These are phyloP conservation scores for Prostheceraeus crozeri DNA, from an alignment of 2,888 invertebrate species.

Conservation along the genomic window DNA sequence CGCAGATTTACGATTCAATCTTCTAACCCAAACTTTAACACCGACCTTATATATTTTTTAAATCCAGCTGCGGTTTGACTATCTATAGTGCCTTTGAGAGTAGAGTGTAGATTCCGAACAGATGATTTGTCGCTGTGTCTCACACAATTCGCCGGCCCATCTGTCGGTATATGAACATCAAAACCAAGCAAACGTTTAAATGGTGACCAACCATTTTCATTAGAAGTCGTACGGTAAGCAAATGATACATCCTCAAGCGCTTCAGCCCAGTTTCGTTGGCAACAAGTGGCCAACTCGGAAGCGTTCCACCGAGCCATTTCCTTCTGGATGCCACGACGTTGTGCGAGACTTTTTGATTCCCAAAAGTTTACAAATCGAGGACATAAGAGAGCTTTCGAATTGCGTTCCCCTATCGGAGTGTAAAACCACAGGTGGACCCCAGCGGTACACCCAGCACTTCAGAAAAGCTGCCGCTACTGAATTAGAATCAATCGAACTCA, in stretches of 20 bases:
- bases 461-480: conserved; percentile 2
- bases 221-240: background rate
- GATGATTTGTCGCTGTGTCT: background rate
- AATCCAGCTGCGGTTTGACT: background rate
- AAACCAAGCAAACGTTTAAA: conserved; percentile 3
- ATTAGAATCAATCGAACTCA: background rate
- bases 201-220: background rate
- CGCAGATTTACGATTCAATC: background rate
- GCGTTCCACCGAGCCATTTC: conserved; percentile 1
- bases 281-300: background rate
- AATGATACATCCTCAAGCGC: background rate
- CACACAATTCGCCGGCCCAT: conserved; percentile 2
- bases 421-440: conserved; percentile 14
- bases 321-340: background rate
- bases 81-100: background rate
- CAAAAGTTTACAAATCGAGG: conserved; percentile 10
- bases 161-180: conserved; percentile 7
- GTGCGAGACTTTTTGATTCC: conserved; percentile 5
- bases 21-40: conserved; percentile 8
- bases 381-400: conserved; percentile 13
- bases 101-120: background rate
- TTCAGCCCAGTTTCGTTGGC: background rate
- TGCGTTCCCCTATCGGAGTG: conserved; percentile 23
- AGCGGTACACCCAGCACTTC: conserved; percentile 1
- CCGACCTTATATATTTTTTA: background rate